A percentile compares a stretch with the other conserved stretches of the same genome.
These are phyloP conservation scores for Drosophila aldrichi DNA, from an alignment of 2,888 invertebrate genomes.

Conservation along the genomic window DNA sequence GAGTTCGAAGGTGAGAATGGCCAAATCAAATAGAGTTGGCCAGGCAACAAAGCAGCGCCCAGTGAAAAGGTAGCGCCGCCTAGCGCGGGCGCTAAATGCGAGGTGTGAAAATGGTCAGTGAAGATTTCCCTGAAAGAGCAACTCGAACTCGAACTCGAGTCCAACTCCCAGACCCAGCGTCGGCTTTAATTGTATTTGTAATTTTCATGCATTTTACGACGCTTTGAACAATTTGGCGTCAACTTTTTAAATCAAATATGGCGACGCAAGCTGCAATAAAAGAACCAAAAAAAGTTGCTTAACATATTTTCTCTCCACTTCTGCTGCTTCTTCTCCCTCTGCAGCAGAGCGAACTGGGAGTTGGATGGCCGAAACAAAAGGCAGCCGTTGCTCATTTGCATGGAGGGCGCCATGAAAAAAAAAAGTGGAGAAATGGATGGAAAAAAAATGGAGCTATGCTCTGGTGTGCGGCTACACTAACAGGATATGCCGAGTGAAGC, in stretches of 20 bases:
- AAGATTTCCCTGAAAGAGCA: slow-evolving; percentile 49
- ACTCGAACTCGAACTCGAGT: background rate
- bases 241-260: slow-evolving; percentile 79
- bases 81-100: slow-evolving; percentile 61
- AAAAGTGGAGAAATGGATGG: background rate
- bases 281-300: slow-evolving; percentile 23
- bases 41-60: slow-evolving; percentile 68
- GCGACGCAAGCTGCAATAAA: slow-evolving; percentile 44
- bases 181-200: slow-evolving; percentile 72
- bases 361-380: slow-evolving; percentile 68
- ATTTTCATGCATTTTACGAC: slow-evolving; percentile 64
- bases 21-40: slow-evolving; percentile 57
- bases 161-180: background rate
- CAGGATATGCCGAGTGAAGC: slow-evolving; percentile 82
- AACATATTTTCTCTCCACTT: slow-evolving; percentile 59
- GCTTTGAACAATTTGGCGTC: slow-evolving; percentile 71
- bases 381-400: slow-evolving; percentile 75
- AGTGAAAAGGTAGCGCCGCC: slow-evolving; percentile 70
- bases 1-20: slow-evolving; percentile 70
- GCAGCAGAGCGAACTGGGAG: slow-evolving; percentile 4
- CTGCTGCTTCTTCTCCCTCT: background rate
- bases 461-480: slow-evolving; percentile 66
- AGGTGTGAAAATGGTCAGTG: slow-evolving; percentile 65
- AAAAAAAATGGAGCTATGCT: slow-evolving; percentile 2
- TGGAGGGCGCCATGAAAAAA: slow-evolving; percentile 25